These are phyloP conservation scores for Eupithecia subfuscata DNA, from an alignment of 2,888 invertebrate species.

Conservation along the genomic window DNA sequence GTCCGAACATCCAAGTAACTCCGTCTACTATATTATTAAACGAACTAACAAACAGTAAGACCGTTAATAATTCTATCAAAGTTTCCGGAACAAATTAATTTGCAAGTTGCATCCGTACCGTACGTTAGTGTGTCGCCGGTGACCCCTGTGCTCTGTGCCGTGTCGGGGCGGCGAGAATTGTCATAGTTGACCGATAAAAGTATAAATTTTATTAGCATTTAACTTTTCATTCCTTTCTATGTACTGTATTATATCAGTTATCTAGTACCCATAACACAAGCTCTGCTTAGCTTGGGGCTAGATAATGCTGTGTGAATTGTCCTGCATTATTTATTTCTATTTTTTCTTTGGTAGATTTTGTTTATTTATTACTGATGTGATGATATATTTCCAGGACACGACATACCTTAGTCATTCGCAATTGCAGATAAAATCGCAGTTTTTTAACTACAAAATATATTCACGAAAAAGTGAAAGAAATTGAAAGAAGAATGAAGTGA, in stretches of 20 bases:
- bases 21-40: slow-evolving; percentile 33
- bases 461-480: not conserved
- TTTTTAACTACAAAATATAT: no score
- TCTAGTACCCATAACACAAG: no score
- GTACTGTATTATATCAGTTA: no score
- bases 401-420: not conserved
- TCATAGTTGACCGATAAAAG: not conserved
- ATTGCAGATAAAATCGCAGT: not conserved
- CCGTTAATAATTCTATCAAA: slow-evolving; percentile 41
- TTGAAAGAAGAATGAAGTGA: no score
- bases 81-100: slow-evolving; percentile 44
- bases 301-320: no score
- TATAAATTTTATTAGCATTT: not conserved
- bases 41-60: slow-evolving; percentile 39
- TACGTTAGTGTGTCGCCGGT: slow-evolving; percentile 43
- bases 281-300: no score
- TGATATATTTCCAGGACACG: not conserved
- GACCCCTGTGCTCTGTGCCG: slow-evolving; percentile 32
- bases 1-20: slow-evolving; percentile 23
- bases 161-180: slow-evolving; percentile 27
- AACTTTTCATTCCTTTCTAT: no score
- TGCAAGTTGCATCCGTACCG: slow-evolving; percentile 41
- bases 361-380: no score
- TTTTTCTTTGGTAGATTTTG: no score
- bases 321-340: no score